phyloP scores from a whole-genome alignment of 2,113 vertebrate genomes.

The Urocynchramus pylzowi region DNA sequence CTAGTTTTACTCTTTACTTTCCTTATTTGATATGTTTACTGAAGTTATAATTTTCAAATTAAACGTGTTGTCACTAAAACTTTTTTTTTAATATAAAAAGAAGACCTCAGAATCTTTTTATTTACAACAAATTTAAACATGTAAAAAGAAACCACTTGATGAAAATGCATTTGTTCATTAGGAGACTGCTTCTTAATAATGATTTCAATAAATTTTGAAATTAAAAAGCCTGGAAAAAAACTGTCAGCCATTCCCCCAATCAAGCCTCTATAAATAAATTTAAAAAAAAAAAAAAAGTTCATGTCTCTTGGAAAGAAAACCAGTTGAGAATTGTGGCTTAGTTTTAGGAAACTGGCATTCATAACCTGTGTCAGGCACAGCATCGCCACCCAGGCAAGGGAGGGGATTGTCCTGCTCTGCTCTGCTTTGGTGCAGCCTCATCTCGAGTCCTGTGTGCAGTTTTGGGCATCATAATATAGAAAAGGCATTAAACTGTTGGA shows the following conservation, averaged over 20 bases:
- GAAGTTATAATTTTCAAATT: not conserved
- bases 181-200: not conserved
- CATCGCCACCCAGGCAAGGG: not conserved
- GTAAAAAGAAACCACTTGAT: not conserved
- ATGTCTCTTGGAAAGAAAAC: not conserved
- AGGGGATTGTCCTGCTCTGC: not conserved
- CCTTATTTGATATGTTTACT: not conserved
- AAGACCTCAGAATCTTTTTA: not conserved
- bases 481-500: not conserved
- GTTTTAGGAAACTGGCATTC: conserved; percentile 8
- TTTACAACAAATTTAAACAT: not conserved
- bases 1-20: not conserved
- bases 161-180: not conserved
- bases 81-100: not conserved
- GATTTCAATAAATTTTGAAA: not conserved
- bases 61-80: not conserved
- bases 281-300: not conserved
- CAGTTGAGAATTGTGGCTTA: not conserved
- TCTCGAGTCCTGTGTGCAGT: rapidly evolving
- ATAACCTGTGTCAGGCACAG: not conserved
- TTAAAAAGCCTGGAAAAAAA: not conserved
- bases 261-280: not conserved
- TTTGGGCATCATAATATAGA: not conserved
- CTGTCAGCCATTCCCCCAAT: not conserved
- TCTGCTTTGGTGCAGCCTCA: not conserved